These are phyloP conservation scores for Protophormia terraenovae DNA, from an alignment of 2,888 invertebrate genomes.

Conservation along the genomic window DNA sequence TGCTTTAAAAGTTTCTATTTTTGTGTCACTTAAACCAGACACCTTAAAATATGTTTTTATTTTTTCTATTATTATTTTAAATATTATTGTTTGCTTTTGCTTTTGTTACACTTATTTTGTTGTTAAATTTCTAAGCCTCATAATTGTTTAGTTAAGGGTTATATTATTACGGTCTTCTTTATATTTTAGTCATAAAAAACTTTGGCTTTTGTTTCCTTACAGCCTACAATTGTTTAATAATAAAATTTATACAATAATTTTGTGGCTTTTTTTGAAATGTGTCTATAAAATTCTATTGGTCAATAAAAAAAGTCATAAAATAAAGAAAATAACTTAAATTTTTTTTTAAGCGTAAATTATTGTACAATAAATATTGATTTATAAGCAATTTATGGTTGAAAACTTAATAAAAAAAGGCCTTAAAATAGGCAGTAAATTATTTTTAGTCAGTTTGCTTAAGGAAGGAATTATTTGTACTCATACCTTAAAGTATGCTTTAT, in stretches of 20 bases:
- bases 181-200: no score
- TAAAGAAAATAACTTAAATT: not conserved
- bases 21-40: constrained; percentile 4
- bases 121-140: not conserved
- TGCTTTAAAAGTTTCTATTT: not conserved
- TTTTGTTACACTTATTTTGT: not conserved
- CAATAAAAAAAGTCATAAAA: not conserved
- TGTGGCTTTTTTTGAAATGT: not conserved
- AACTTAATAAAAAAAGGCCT: not conserved
- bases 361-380: not conserved
- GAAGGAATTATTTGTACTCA: not conserved
- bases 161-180: not conserved
- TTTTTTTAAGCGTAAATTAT: not conserved
- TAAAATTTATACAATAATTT: no score
- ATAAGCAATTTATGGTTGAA: not conserved
- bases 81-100: constrained; percentile 5
- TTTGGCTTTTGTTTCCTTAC: no score
- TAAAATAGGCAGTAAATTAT: not conserved
- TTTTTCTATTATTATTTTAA: constrained; percentile 17
- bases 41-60: constrained; percentile 20
- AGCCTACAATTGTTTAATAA: no score
- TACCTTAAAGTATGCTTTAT: not conserved
- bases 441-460: not conserved
- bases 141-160: not conserved
- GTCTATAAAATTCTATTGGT: not conserved